phyloP scores from a whole-genome alignment of 2,888 invertebrate genomes.

The Nasonovia ribisnigri region DNA sequence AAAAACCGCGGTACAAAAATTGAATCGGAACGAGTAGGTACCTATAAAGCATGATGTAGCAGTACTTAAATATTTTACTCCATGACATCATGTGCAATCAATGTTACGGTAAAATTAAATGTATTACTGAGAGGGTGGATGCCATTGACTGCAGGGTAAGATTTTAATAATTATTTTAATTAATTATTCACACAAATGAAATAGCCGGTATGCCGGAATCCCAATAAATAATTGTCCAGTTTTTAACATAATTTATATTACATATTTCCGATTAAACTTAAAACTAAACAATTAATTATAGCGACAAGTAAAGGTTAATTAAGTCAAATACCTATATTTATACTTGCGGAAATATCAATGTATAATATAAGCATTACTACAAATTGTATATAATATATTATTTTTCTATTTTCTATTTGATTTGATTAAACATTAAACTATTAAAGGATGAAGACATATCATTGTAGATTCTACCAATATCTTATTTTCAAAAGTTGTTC shows the following conservation, averaged over 20 bases:
- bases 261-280: not conserved
- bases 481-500: not conserved
- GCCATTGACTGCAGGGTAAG: not conserved
- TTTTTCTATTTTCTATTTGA: not conserved
- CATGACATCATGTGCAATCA: not conserved
- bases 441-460: not conserved
- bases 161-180: not conserved
- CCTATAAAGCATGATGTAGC: no score
- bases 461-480: not conserved
- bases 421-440: not conserved
- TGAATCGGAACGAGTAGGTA: not conserved
- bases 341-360: not conserved
- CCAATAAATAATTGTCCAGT: not conserved
- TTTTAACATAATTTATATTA: not conserved
- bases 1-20: not conserved
- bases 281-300: not conserved
- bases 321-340: not conserved
- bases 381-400: not conserved
- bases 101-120: not conserved
- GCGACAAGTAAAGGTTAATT: not conserved
- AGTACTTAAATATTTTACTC: not conserved
- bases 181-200: not conserved
- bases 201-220: not conserved
- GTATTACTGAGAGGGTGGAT: not conserved
- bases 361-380: not conserved